A percentile compares a stretch with the other conserved stretches of the same genome.
These are phyloP conservation scores for Metalampra italica DNA, from an alignment of 2,888 invertebrate species.

Conservation along the genomic window DNA sequence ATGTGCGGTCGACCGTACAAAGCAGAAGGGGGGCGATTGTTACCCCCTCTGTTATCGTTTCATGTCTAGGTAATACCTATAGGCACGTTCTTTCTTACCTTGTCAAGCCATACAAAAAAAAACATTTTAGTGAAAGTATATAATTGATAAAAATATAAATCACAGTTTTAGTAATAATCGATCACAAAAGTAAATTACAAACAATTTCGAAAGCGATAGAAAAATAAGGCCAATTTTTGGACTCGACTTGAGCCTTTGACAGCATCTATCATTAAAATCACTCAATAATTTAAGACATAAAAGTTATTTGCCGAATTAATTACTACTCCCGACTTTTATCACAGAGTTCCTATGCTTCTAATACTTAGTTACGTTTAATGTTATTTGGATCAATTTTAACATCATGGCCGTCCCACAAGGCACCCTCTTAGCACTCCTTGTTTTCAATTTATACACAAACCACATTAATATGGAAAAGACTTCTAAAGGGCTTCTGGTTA, in stretches of 20 bases:
- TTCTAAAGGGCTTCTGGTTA: too few species aligned
- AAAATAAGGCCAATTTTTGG: constrained; percentile 30
- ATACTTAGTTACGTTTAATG: constrained; percentile 33
- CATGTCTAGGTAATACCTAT: too few species aligned
- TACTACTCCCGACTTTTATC: constrained; percentile 47
- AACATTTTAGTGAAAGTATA: constrained; percentile 36
- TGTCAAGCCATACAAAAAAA: constrained; percentile 22
- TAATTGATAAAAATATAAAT: constrained; percentile 42
- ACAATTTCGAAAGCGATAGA: constrained; percentile 25
- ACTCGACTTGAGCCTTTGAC: constrained; percentile 48
- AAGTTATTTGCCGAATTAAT: constrained; percentile 32
- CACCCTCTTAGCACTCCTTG: constrained; percentile 53
- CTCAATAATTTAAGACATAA: constrained; percentile 30
- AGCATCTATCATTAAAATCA: constrained; percentile 28
- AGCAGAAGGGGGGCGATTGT: too few species aligned
- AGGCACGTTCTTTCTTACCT: constrained; percentile 1
- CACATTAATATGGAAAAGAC: background rate
- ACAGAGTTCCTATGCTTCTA: constrained; percentile 54
- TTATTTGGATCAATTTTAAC: constrained; percentile 28
- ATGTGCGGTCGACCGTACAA: too few species aligned
- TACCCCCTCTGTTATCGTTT: too few species aligned
- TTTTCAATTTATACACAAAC: constrained; percentile 20
- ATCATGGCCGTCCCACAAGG: constrained; percentile 52
- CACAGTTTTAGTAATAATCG: constrained; percentile 63
- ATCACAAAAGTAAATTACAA: constrained; percentile 50